These are phyloP conservation scores for Atta cephalotes DNA, from an alignment of 1,140 invertebrate species.

Conservation along the genomic window DNA sequence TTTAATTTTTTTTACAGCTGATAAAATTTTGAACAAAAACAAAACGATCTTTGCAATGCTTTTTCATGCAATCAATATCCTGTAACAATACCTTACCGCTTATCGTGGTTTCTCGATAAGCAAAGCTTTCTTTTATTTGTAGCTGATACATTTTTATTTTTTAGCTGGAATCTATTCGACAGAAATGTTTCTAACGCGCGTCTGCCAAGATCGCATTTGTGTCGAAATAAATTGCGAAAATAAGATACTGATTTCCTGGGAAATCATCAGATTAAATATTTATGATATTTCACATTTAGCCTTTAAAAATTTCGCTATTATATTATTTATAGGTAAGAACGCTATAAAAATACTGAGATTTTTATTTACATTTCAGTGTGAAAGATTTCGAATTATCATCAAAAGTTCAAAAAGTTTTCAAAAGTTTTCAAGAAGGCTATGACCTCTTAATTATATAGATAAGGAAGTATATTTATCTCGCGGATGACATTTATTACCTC, in stretches of 20 bases:
- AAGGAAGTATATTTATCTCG: not conserved
- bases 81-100: not conserved
- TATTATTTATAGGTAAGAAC: not conserved
- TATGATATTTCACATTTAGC: not conserved
- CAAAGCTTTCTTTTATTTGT: constrained; percentile 21
- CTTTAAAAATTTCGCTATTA: not conserved
- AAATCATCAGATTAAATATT: not conserved
- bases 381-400: not conserved
- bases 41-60: constrained; percentile 23
- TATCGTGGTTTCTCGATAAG: constrained; percentile 37
- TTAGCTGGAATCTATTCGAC: not conserved
- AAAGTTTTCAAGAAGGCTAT: not conserved
- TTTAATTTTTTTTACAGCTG: not conserved
- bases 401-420: not conserved
- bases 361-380: not conserved
- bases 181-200: not conserved
- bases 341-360: not conserved
- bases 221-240: constrained; percentile 8
- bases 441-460: not conserved
- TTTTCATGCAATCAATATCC: constrained; percentile 38
- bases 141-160: constrained; percentile 26
- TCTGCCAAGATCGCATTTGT: constrained; percentile 14
- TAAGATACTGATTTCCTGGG: constrained; percentile 6
- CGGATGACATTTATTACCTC: constrained; percentile 8
- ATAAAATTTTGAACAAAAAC: constrained; percentile 10